Evolutionary conservation across 2,797 vertebrate species (phyloP), one percentile per base, ranked within the genome.

Genomic region (Coilia nasus): DNA sequence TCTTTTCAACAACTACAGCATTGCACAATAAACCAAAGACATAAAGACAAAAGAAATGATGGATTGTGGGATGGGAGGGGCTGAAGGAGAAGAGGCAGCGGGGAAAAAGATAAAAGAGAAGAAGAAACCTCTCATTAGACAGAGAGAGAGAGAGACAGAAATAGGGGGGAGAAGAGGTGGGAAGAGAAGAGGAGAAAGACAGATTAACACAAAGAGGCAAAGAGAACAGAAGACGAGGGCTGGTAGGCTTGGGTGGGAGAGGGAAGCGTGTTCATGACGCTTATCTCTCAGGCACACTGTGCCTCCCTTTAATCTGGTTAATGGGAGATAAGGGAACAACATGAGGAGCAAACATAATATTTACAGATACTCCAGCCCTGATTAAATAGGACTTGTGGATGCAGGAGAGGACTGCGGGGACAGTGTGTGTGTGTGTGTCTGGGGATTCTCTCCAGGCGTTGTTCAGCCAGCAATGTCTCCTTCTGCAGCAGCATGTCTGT

Each of bases 281-380:
- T 85, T 89, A 89, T 90, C 89, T 83, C 17, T 35, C 64, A 21
- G n/a, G 83, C 82, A 81, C 82, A 75, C 85, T 87, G 84, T 59
- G 50, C 83, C 81, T 57, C 35, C 47, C 84, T 87, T 90, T 87
- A 90, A 89, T 88, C 87, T 89, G 83, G 83, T 89, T 89, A 88
- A 88, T 87, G 81, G 59, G 11, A 82, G 85, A 88, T 87, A 84
- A 86, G 86, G 82, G 81, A 84, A 82, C 71, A 88, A 64, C 82
- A 84, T 62, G 62, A 85, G 86, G 85, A 81, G 81, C 54, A 85
- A 89, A 85, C 84, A 85, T 80, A 86, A 84, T 86, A 88, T 89
- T 89, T 89, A 81, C 85, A 90, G 87, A 91, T 89, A 78, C 85
- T 86, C 75, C n/a, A 85, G 60, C 78, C 57, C 57, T 86, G 86